These are phyloP conservation scores for Alfaro cultratus DNA, from an alignment of 2,797 vertebrate genomes.

Conservation along the genomic window DNA sequence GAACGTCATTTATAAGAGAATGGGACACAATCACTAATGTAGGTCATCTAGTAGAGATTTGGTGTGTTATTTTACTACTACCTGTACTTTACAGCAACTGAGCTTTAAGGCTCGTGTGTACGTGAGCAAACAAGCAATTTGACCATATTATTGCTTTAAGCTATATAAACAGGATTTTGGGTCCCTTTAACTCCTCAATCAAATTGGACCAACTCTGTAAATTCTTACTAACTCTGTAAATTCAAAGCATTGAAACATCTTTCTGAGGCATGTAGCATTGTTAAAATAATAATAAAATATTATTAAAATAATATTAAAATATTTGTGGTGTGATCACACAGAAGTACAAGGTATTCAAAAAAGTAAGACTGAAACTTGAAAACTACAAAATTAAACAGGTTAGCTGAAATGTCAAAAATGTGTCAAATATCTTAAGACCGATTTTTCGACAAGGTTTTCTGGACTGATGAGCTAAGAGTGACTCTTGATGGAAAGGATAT, in stretches of 20 bases:
- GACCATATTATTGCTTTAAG: not conserved
- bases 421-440: not conserved
- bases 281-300: not conserved
- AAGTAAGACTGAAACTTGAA: not conserved
- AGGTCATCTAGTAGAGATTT: not conserved
- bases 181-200: no score
- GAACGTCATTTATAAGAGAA: not conserved
- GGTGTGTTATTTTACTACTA: not conserved
- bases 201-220: not conserved
- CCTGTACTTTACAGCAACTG: not conserved
- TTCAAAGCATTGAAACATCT: not conserved
- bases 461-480: not conserved
- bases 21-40: not conserved
- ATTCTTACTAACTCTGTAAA: not conserved
- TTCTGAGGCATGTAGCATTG: not conserved
- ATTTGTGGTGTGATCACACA: not conserved
- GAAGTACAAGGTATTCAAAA: not conserved
- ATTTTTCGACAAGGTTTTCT: not conserved
- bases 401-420: not conserved
- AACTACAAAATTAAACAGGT: not conserved
- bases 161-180: not conserved
- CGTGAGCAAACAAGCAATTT: not conserved
- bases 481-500: not conserved
- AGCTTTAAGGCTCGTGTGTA: not conserved
- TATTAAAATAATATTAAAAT: no score